A percentile compares a stretch with the other conserved stretches of the same genome.
phyloP scores from a whole-genome alignment of 2,113 vertebrate species.

The Struthidea cinerea region DNA sequence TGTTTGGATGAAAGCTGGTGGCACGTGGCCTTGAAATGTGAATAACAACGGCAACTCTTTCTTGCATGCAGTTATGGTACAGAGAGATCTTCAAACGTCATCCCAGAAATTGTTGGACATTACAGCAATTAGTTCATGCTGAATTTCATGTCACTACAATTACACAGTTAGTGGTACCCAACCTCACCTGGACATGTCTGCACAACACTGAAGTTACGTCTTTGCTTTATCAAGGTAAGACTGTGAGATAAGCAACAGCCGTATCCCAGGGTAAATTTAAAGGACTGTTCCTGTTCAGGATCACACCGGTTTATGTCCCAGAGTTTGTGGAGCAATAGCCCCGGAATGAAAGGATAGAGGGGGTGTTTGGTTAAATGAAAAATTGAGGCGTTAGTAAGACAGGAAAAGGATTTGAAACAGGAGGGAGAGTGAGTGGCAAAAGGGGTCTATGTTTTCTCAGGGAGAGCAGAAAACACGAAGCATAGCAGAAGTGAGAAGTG shows the following conservation, averaged over 20 bases:
- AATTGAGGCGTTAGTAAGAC: not conserved
- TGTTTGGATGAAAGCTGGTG: not conserved
- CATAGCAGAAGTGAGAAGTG: not conserved
- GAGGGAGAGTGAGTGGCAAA: not conserved
- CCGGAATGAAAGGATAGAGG: not conserved
- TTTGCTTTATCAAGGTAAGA: not conserved
- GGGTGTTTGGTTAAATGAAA: not conserved
- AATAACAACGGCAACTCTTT: not conserved
- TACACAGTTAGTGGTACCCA: not conserved
- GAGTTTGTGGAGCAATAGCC: not conserved
- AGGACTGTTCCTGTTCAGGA: not conserved
- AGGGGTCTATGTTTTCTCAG: not conserved
- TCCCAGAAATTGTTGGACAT: not conserved
- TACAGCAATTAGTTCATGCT: not conserved
- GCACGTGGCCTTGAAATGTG: not conserved
- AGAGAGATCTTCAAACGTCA: not conserved
- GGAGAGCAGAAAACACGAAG: fast-evolving
- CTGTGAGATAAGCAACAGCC: not conserved
- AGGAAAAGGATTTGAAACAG: not conserved
- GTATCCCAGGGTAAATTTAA: not conserved
- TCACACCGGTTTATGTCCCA: not conserved
- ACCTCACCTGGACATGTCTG: fast-evolving
- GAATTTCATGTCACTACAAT: not conserved
- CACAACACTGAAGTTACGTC: not conserved
- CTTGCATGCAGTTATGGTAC: not conserved